Evolutionary conservation across 2,797 vertebrate species (phyloP), one percentile per base, ranked within the genome.

Genomic region (Coccyzus lansbergi): DNA sequence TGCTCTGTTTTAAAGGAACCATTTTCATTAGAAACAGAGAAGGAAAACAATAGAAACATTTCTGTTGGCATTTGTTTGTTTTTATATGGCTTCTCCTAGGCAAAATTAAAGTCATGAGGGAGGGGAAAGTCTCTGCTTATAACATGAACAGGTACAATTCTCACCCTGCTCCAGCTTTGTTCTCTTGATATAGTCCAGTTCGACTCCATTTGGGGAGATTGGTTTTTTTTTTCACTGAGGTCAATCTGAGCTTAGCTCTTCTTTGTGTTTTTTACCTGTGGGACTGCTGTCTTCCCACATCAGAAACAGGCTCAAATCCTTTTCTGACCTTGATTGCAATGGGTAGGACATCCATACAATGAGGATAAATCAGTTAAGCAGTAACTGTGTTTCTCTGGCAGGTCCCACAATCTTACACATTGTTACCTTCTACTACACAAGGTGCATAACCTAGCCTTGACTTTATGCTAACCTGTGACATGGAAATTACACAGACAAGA

Each of bases 21-120:
- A 74, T 86, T 96, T 96, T 96, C 90, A 95, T 94, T 94, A 95
- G 88, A 93, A 92, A 82, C 63, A 5, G 83, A 72, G 88, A 81
- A 84, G 60, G 59, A 96, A 96, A 96, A 96, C 93, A 96, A 93
- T 84, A 88, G 74, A 92, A 95, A 92, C 75, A 82, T 93, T 95
- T 95, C 92, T 94, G 52, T 63, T 90, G 93, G 86, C 83, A 92
- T 95, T 96, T 96, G 82, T 96, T 96, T 96, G 92, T 72, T 94
- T 96, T 90, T 90, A n/a, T 90, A 59, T 34, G 74, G 77, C 86
- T 90, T 79, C 90, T 94, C 44, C 88, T 46, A 90, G 92, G 92
- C 67, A 93, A 92, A 96, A 93, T 20, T 88, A 83, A 79, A 90
- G 86, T 88, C 55, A 83, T 0, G 0, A 72, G 67, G 69, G 63